Percentiles rank a stretch among this genome's conserved stretches.
phyloP scores from a whole-genome alignment of 1,140 invertebrate genomes.

The Nomia melanderi region DNA sequence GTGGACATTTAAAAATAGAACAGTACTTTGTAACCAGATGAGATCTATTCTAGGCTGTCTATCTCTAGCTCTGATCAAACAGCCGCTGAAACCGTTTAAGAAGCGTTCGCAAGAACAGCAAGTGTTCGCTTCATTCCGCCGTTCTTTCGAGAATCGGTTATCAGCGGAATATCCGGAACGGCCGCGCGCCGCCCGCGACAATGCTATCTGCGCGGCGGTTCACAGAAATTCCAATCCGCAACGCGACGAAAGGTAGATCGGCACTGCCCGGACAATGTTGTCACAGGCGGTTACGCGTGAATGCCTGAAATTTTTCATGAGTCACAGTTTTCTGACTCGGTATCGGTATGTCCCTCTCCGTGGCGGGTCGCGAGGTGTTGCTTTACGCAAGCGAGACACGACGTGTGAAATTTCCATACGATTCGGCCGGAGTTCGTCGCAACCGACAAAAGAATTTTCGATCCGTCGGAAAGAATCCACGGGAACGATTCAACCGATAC shows the following conservation, averaged over 20 bases:
- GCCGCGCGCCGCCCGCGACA: neutral
- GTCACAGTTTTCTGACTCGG: constrained; percentile 46
- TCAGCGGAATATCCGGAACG: constrained; percentile 9
- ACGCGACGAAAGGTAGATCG: constrained; percentile 30
- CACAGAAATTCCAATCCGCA: constrained; percentile 33
- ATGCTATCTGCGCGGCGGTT: neutral
- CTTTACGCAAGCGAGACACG: constrained; percentile 1
- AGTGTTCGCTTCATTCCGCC: neutral
- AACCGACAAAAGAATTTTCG: neutral
- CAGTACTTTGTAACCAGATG: neutral
- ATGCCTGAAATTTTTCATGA: constrained; percentile 51
- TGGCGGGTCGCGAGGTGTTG: neutral
- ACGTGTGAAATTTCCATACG: constrained; percentile 25
- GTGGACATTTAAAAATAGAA: neutral
- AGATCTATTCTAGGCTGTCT: neutral
- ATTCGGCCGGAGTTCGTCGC: too few species aligned
- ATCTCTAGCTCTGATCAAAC: neutral
- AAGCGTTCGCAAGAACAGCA: too few species aligned
- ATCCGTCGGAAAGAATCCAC: too few species aligned
- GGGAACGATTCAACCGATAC: too few species aligned
- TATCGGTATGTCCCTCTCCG: neutral
- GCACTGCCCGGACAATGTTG: constrained; percentile 30
- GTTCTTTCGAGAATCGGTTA: constrained; percentile 28
- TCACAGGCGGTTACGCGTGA: constrained; percentile 45
- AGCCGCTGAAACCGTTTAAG: too few species aligned